A percentile compares a stretch with the other conserved stretches of the same genome.
Evolutionary conservation across 2,113 vertebrate genomes (phyloP).

Genomic region (Meriones unguiculatus): DNA sequence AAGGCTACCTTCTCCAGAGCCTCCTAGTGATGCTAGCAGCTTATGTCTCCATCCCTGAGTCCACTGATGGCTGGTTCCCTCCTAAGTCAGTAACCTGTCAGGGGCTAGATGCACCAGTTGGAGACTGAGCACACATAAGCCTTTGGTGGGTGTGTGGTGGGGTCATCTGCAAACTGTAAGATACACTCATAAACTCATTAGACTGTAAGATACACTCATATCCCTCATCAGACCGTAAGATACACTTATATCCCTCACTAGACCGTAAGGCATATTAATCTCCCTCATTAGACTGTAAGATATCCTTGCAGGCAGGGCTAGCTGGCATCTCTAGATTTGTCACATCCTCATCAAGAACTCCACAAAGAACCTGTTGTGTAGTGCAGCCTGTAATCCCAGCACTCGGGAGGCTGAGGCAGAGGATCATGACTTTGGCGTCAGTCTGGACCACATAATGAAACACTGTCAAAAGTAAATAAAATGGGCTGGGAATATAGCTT

Average conservation of each 20-base stretch:
- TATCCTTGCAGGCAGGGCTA: not conserved
- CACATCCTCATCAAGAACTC: not conserved
- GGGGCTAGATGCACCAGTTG: too few relatives aligned
- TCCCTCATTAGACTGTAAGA: not conserved
- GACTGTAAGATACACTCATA: not conserved
- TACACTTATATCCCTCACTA: not conserved
- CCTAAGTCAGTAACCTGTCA: not conserved
- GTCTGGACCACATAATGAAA: not conserved
- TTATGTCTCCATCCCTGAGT: not conserved
- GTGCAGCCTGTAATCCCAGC: not conserved
- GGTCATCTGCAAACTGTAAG: not conserved
- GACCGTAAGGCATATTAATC: not conserved
- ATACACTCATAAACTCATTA: accelerated
- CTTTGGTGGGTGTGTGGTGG: not conserved
- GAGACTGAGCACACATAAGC: not conserved
- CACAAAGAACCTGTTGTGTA: not conserved
- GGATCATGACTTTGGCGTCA: not conserved
- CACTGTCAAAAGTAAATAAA: not conserved
- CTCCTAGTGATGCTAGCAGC: not conserved
- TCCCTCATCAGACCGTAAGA: not conserved
- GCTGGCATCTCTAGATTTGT: accelerated
- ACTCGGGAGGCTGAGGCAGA: not conserved
- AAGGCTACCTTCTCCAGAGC: not conserved
- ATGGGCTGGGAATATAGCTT: not conserved
- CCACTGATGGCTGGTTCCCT: not conserved